Percentiles rank a stretch among this genome's conserved stretches.
These are phyloP conservation scores for Drosophila setosimentum DNA, from an alignment of 2,888 invertebrate genomes.

Conservation along the genomic window DNA sequence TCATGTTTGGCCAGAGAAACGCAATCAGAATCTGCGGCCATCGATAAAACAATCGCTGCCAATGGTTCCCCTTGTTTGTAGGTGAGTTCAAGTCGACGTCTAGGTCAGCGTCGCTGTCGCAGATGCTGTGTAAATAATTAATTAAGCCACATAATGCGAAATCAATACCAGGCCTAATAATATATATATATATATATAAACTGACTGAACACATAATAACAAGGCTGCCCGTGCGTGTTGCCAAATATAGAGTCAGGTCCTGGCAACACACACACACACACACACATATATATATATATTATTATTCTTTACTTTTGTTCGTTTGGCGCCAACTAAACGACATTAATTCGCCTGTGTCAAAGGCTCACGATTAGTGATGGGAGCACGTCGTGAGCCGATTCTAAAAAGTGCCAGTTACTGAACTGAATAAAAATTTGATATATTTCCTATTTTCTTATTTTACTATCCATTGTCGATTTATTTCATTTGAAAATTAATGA, in stretches of 20 bases:
- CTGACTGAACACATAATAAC: conserved; percentile 20
- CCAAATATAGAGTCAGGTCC: conserved; percentile 71
- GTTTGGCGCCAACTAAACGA: conserved; percentile 59
- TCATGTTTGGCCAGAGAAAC: conserved; percentile 91
- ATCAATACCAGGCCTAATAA: conserved; percentile 67
- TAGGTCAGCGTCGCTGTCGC: conserved; percentile 1
- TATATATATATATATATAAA: conserved; percentile 29
- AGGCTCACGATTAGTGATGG: conserved; percentile 23
- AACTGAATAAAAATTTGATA: neutral
- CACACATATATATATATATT: conserved; percentile 41
- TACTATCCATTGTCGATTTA: neutral
- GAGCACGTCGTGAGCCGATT: neutral
- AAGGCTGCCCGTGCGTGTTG: conserved; percentile 48
- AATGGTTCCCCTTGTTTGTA: conserved; percentile 89
- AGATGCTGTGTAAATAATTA: conserved; percentile 65
- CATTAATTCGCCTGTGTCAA: conserved; percentile 47
- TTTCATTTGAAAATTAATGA: neutral
- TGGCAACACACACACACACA: conserved; percentile 35
- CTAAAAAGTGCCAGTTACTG: neutral
- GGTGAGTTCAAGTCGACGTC: conserved; percentile 86
- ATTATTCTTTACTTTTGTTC: conserved; percentile 55
- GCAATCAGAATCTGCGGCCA: conserved; percentile 89
- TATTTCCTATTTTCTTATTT: neutral
- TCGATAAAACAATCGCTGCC: conserved; percentile 89
- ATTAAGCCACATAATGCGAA: conserved; percentile 68